Evolutionary conservation across 1,140 invertebrate species (phyloP), one percentile per base, ranked within the genome.

Genomic region (Micrasema minimum): DNA sequence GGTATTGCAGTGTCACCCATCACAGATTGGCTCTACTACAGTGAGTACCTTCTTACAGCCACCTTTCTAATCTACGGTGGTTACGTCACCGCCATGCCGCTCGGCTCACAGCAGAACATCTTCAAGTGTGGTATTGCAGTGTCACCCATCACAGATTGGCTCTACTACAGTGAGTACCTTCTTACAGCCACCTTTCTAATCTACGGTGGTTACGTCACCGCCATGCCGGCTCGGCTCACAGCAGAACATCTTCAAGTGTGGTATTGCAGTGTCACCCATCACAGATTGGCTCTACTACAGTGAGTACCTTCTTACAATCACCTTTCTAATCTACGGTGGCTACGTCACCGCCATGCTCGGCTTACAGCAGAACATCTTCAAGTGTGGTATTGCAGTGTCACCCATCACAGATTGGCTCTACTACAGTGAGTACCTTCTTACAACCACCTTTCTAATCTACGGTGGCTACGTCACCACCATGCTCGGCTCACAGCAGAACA

Each of bases 271-370:
- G 1, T 96, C 96, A 75, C 96, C 96, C 0, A 95, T 98, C 66
- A 91, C 95, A 2, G 95, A 96, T 81, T 98, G 95, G 95, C 87
- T 93, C 14, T 96, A 95, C 81, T 98, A 97, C 80, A 96, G 96
- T 98, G 81, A 90, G 91, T 86, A 45, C 14, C n/a, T n/a, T n/a
- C n/a, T n/a, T n/a, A n/a, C n/a, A n/a, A n/a, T n/a, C n/a, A n/a
- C n/a, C n/a, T n/a, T n/a, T n/a, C n/a, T n/a, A n/a, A n/a, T n/a
- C n/a, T 97, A 96, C 81, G 96, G 96, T 9, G 96, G 95, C 0
- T 98, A 96, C 82, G 92, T 96, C 12, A 94, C 95, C 0, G 88
- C 93, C 38, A 94, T 95, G 90, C 86, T 98, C 41, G 93, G 93
- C 10, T 91, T 90, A 7, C 92, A 95, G 77, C 91, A 94, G 77